Evolutionary conservation across 2,113 vertebrate species (phyloP).

Genomic region (Coptodon bakossiorum): DNA sequence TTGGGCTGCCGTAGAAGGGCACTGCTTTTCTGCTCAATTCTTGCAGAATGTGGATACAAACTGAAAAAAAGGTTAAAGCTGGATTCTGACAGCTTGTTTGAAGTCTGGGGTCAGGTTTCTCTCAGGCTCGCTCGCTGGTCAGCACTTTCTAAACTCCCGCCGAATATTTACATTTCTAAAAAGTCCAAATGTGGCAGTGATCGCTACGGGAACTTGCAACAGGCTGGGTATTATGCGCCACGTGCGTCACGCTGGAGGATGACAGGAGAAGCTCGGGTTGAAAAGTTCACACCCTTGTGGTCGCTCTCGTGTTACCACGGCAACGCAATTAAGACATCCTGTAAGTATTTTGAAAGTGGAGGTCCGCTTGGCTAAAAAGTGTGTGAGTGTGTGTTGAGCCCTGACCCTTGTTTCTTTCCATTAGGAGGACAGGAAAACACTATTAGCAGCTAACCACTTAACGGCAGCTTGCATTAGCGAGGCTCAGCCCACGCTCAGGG

Average conservation of each 20-base stretch:
- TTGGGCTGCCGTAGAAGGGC: background rate
- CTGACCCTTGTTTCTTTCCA: conserved; percentile 53
- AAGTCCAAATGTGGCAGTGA: background rate
- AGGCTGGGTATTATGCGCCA: background rate
- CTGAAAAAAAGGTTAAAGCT: background rate
- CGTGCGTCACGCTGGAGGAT: background rate
- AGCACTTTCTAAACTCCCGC: background rate
- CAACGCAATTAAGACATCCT: background rate
- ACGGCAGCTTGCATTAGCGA: conserved; percentile 57
- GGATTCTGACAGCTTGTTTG: background rate
- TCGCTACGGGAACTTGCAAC: background rate
- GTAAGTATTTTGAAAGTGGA: conserved; percentile 7
- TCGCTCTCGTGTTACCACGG: background rate
- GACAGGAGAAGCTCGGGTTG: background rate
- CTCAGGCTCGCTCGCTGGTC: background rate
- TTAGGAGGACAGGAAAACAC: conserved; percentile 65
- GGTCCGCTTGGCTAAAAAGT: background rate
- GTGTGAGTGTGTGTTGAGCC: conserved; percentile 4
- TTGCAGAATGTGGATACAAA: background rate
- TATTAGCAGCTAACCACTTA: conserved; percentile 69
- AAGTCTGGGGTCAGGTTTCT: background rate
- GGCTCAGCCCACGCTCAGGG: conserved; percentile 13
- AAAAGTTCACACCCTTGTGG: conserved; percentile 40
- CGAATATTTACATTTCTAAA: conserved; percentile 22
- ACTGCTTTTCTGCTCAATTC: background rate